phyloP scores from a whole-genome alignment of 2,797 vertebrate species.

The Semotilus atromaculatus region DNA sequence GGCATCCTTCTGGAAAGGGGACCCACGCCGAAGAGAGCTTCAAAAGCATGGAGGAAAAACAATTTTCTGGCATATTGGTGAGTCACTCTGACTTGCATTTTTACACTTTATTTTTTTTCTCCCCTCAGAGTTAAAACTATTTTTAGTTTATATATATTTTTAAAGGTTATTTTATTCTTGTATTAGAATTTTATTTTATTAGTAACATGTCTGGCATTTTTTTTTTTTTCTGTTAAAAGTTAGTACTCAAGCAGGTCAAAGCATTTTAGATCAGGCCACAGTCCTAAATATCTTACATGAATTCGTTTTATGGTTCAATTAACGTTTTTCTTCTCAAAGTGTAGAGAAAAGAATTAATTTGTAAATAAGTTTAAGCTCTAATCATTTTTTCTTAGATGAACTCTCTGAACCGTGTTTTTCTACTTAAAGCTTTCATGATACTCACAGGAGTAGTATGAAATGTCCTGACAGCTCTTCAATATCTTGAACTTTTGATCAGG shows the following conservation, averaged over 20 bases:
- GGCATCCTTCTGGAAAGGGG: constrained; percentile 69
- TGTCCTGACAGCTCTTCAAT: neutral
- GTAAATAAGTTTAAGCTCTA: too few relatives aligned
- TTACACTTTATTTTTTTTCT: neutral
- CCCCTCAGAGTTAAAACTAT: neutral
- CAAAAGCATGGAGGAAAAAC: constrained; percentile 80
- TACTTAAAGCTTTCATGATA: neutral
- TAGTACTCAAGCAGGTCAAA: neutral
- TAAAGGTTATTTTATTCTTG: neutral
- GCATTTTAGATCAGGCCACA: constrained; percentile 25
- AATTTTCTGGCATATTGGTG: constrained; percentile 80
- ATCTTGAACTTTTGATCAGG: neutral
- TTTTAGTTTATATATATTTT: neutral
- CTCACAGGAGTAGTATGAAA: neutral
- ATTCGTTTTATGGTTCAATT: neutral
- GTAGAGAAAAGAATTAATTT: neutral
- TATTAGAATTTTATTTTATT: neutral
- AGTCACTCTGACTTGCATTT: constrained; percentile 65
- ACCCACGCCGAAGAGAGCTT: constrained; percentile 53
- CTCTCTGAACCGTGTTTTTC: too few relatives aligned
- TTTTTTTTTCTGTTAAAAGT: neutral
- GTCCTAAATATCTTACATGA: neutral
- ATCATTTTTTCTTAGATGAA: too few relatives aligned
- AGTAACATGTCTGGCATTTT: neutral
- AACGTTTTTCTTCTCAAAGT: neutral